Evolutionary conservation across 2,113 vertebrate species (phyloP).

Genomic region (Heterochromis multidens): DNA sequence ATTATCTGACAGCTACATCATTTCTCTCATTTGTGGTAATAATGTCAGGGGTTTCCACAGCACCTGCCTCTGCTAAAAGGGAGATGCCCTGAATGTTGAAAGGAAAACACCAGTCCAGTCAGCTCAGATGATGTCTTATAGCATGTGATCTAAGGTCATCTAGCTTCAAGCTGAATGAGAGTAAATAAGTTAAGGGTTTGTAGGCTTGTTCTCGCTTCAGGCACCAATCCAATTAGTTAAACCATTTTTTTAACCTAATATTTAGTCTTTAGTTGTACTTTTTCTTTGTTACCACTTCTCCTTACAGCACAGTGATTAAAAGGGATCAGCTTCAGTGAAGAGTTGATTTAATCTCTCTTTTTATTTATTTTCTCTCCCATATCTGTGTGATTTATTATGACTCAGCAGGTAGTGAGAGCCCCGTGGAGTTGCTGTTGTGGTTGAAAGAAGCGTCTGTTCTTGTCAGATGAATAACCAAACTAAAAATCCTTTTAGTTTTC

Average conservation of each 20-base stretch:
- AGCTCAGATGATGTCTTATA: not conserved
- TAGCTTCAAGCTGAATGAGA: not conserved
- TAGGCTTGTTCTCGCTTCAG: not conserved
- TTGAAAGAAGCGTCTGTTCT: constrained; percentile 9
- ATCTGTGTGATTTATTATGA: constrained; percentile 37
- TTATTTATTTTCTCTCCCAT: not conserved
- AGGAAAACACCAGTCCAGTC: not conserved
- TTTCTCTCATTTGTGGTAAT: not conserved
- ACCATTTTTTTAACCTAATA: not conserved
- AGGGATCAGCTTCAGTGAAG: not conserved
- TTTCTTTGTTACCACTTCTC: not conserved
- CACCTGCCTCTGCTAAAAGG: not conserved
- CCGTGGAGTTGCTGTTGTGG: not conserved
- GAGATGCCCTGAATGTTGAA: not conserved
- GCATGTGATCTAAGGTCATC: not conserved
- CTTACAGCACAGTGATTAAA: not conserved
- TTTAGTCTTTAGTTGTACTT: not conserved
- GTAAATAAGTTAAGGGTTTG: not conserved
- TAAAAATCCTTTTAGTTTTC: not conserved
- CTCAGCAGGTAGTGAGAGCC: constrained; percentile 30
- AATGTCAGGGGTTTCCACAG: constrained; percentile 17
- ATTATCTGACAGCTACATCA: not conserved
- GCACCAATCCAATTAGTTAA: not conserved
- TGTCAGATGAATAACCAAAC: not conserved
- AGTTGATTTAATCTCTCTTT: not conserved